Evolutionary conservation across 2,888 invertebrate genomes (phyloP).

Genomic region (Drosophila affinis): DNA sequence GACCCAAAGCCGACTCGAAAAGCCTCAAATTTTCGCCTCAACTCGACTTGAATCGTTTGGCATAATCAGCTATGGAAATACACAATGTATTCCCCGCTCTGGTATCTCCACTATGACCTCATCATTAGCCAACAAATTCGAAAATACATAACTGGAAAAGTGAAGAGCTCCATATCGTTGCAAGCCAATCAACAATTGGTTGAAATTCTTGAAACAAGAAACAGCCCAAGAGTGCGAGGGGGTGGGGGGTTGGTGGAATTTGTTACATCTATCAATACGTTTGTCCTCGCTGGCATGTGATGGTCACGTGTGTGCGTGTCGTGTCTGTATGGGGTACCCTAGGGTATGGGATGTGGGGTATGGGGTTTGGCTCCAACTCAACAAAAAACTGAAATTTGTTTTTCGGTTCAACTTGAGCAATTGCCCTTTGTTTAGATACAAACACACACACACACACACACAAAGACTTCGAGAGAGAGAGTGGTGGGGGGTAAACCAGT

Average conservation of each 20-base stretch:
- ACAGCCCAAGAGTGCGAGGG: conserved; percentile 4
- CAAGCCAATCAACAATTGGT: conserved; percentile 67
- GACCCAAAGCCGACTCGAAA: conserved; percentile 11
- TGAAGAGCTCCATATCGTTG: conserved; percentile 46
- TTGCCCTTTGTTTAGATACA: conserved; percentile 65
- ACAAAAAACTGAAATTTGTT: conserved; percentile 58
- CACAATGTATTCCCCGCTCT: conserved; percentile 8
- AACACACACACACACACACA: conserved; percentile 23
- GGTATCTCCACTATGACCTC: conserved; percentile 39
- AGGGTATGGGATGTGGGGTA: neutral
- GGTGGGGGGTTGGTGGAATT: conserved; percentile 16
- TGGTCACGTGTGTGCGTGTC: conserved; percentile 63
- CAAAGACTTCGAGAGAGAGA: neutral
- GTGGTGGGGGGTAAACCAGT: conserved; percentile 54
- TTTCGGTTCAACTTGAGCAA: conserved; percentile 74
- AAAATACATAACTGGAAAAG: conserved; percentile 28
- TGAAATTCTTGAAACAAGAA: conserved; percentile 31
- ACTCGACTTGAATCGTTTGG: conserved; percentile 29
- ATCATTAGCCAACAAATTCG: conserved; percentile 30
- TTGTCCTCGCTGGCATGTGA: conserved; percentile 73
- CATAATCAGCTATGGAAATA: conserved; percentile 42
- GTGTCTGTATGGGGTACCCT: conserved; percentile 8
- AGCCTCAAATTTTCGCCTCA: conserved; percentile 6
- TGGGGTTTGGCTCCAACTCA: conserved; percentile 15
- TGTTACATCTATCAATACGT: conserved; percentile 37